Evolutionary conservation across 2,113 vertebrate genomes (phyloP).

Genomic region (Corythornis vintsioides): DNA sequence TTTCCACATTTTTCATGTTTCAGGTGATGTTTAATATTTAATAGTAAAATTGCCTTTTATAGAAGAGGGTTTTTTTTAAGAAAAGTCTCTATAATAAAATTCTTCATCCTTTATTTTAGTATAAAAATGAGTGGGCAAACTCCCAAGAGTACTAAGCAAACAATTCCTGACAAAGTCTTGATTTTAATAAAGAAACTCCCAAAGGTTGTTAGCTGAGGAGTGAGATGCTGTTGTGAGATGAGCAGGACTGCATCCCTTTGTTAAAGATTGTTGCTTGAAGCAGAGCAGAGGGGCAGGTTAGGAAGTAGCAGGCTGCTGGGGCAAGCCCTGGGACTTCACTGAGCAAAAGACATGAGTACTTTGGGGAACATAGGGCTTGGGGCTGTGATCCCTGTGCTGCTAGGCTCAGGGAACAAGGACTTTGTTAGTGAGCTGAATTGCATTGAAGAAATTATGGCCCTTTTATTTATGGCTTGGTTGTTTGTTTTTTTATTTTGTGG

Average conservation of each 20-base stretch:
- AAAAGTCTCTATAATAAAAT: not conserved
- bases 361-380: not conserved
- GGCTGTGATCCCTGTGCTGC: not conserved
- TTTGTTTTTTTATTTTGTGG: not conserved
- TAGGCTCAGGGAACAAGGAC: not conserved
- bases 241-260: not conserved
- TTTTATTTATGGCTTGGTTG: not conserved
- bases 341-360: fast-evolving
- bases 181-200: not conserved
- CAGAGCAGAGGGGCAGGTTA: not conserved
- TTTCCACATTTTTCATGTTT: not conserved
- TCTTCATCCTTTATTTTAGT: not conserved
- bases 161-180: not conserved
- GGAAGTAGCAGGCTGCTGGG: not conserved
- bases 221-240: not conserved
- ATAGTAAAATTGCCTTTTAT: not conserved
- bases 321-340: not conserved
- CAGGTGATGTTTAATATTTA: not conserved
- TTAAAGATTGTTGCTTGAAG: not conserved
- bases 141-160: not conserved
- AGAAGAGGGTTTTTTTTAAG: not conserved
- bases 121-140: not conserved
- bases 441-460: not conserved
- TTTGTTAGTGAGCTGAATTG: not conserved
- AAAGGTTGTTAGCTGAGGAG: not conserved